phyloP scores from a whole-genome alignment of 2,797 vertebrate genomes.

The Chloroceryle inda region DNA sequence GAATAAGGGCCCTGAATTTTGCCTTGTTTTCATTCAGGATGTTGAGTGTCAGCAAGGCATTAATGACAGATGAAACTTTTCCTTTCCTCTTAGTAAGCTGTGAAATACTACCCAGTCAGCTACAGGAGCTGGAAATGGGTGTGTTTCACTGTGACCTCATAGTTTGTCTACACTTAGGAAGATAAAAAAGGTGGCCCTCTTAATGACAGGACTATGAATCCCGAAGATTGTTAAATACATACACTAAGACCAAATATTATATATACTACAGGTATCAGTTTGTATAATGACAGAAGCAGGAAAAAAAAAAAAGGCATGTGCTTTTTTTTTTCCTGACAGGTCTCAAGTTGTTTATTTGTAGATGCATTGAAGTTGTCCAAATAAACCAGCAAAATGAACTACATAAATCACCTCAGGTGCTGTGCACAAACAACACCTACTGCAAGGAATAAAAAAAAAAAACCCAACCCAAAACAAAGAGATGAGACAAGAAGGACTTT shows the following conservation, averaged over 20 bases:
- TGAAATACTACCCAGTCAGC: not conserved
- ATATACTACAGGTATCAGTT: not conserved
- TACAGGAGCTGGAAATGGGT: not conserved
- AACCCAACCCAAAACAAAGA: not conserved
- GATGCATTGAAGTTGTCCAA: not conserved
- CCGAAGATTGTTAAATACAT: not conserved
- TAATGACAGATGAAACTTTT: not conserved
- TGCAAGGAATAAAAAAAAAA: not conserved
- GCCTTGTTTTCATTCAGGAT: not conserved
- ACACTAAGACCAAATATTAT: not conserved
- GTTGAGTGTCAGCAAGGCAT: not conserved
- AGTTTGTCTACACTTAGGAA: accelerated
- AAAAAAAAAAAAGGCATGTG: not conserved
- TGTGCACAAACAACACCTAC: not conserved
- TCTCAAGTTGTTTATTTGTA: not conserved
- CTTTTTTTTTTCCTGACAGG: not conserved
- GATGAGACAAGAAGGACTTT: not conserved
- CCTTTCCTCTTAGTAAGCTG: not conserved
- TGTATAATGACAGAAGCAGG: not conserved
- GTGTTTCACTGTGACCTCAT: not conserved
- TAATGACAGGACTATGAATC: accelerated
- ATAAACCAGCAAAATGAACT: not conserved
- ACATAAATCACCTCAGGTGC: not conserved
- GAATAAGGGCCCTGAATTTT: not conserved
- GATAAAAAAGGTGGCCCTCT: not conserved